Evolutionary conservation across 2,113 vertebrate genomes (phyloP), one percentile per base, ranked within the genome.

Genomic region (Engraulis encrasicolus): DNA sequence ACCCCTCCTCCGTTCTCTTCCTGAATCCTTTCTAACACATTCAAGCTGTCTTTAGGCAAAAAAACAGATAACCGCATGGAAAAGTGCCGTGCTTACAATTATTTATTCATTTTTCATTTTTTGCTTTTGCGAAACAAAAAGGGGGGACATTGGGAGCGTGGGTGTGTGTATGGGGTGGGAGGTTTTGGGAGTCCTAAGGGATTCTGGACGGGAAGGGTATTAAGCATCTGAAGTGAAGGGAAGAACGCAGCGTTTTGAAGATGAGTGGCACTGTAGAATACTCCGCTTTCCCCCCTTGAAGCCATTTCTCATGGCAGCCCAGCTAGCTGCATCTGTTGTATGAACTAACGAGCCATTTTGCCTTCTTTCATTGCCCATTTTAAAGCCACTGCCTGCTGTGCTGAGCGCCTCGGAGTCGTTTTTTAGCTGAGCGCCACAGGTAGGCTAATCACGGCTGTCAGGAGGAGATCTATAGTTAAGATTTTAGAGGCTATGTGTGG

Each of bases 61-160:
- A 92, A 93, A 91, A n/a, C 89, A 91, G 94, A 91, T 85, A 88
- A 84, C 84, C 61, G 18, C 27, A 85, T 91, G 89, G n/a, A 85
- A 88, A 92, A 95, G 92, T 52, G 18, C 31, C 27, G 15, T 74
- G 23, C 17, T 74, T 74, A 31, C 0, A 89, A 89, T 86, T 31
- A 87, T 81, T 87, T 88, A 90, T 90, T 85, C 34, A 85, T 78
- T 87, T 88, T 92, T 91, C 88, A 84, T 61, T 90, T 90, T 93
- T 95, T 93, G 90, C 93, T n/a, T n/a, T n/a, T n/a, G 92, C 89
- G 66, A 88, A 93, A 92, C 93, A 93, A 93, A 94, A 85, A 80
- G 61, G 71, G 90, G 92, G n/a, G n/a, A n/a, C n/a, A 92, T 93
- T 93, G 92, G 77, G 80, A 92, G 82, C 88, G 81, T n/a, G n/a